Evolutionary conservation across 1,140 invertebrate species (phyloP).

Genomic region (Drosophila suzukii): DNA sequence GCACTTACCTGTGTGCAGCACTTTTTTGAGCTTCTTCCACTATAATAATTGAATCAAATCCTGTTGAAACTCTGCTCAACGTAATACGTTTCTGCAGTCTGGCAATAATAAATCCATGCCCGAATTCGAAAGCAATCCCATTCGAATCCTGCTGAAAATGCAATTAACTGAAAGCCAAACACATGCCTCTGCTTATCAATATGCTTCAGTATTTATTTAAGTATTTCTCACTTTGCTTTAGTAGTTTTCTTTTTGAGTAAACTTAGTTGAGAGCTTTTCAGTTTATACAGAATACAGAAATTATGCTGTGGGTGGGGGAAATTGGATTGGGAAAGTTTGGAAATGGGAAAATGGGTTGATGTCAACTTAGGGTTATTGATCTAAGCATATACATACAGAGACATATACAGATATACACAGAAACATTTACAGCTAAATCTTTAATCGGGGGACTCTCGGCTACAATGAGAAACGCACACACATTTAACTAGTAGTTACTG

Average conservation of each 20-base stretch:
- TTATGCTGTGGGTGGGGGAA: neutral
- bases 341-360: neutral
- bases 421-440: slow-evolving; percentile 39
- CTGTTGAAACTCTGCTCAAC: neutral
- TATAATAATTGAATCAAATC: slow-evolving; percentile 39
- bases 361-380: slow-evolving; percentile 38
- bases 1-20: slow-evolving; percentile 33
- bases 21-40: slow-evolving; percentile 1
- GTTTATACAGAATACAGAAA: slow-evolving; percentile 51
- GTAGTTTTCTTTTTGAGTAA: slow-evolving; percentile 34
- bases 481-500: slow-evolving; percentile 48
- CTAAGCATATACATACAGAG: slow-evolving; percentile 30
- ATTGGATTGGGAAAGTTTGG: too few relatives aligned
- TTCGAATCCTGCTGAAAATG: slow-evolving; percentile 20
- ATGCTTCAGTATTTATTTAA: slow-evolving; percentile 78
- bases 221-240: slow-evolving; percentile 65
- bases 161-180: slow-evolving; percentile 44
- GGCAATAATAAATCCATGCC: slow-evolving; percentile 2
- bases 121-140: slow-evolving; percentile 10
- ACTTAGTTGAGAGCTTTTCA: slow-evolving; percentile 50
- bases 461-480: slow-evolving; percentile 48
- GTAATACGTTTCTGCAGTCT: slow-evolving; percentile 10
- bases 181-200: slow-evolving; percentile 64
- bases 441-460: slow-evolving; percentile 19
- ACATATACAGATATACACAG: slow-evolving; percentile 39